phyloP scores from a whole-genome alignment of 2,797 vertebrate species.

The Karalla daura region DNA sequence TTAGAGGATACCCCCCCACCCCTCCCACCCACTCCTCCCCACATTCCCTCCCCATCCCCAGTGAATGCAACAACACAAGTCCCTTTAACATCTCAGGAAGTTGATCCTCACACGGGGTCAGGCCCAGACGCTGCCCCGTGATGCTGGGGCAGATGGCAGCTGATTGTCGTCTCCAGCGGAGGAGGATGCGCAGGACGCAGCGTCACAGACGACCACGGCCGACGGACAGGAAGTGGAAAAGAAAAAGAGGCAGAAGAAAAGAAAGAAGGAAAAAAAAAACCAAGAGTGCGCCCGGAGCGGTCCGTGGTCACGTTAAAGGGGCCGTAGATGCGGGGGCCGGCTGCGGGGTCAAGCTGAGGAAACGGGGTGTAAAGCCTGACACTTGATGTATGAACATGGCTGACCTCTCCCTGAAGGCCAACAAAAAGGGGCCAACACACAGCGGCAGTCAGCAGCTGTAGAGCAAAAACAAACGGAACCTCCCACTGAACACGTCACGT shows the following conservation, averaged over 20 bases:
- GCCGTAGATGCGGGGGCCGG: constrained; percentile 44
- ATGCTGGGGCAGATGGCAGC: constrained; percentile 77
- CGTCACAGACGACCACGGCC: constrained; percentile 24
- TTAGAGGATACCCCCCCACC: constrained; percentile 55
- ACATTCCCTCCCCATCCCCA: constrained; percentile 47
- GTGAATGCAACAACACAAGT: constrained; percentile 66
- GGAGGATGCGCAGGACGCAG: constrained; percentile 23
- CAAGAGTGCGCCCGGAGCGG: constrained; percentile 15
- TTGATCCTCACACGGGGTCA: constrained; percentile 72
- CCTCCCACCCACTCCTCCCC: no score
- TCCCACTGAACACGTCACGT: constrained; percentile 21
- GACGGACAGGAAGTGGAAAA: constrained; percentile 38
- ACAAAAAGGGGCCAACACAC: constrained; percentile 41
- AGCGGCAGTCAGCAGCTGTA: constrained; percentile 46
- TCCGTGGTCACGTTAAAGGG: constrained; percentile 54
- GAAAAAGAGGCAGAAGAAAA: no score
- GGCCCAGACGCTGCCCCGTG: constrained; percentile 54
- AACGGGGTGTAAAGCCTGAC: constrained; percentile 56
- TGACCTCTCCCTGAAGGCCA: constrained; percentile 54
- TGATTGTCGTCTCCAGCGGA: constrained; percentile 59
- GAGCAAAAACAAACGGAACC: constrained; percentile 37
- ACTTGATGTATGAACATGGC: constrained; percentile 47
- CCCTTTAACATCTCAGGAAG: constrained; percentile 83
- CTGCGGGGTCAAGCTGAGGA: constrained; percentile 60
- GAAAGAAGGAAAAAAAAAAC: neutral